Base-by-base conservation (phyloP, 2,888 invertebrate genomes). In the Sinopyrophorus schimmeli region DNA sequence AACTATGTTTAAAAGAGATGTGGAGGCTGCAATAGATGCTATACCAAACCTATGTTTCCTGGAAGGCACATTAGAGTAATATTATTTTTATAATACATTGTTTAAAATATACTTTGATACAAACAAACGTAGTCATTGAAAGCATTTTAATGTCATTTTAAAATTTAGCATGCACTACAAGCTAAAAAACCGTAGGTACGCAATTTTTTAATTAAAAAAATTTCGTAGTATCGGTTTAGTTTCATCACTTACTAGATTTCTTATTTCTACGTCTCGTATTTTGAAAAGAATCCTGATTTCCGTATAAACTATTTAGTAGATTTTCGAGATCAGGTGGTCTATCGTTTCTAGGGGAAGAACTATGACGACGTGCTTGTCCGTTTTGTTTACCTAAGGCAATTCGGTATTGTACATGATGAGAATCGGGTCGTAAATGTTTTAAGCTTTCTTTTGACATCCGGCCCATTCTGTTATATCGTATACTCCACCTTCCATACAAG, bases 381-480 rank as follows among this genome's bases (percentile, higher is more conserved):
- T 78, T 76, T 65, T 82, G 79, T 73, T 82, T 82, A 57, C 88
- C 89, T 55, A 89, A 80, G 60, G 89, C 87, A 69, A 91, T 89
- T 63, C 90, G 80, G 72, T 90, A 91, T 73, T 92, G 92, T 53
- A 95, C 92, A 73, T 87, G 85, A 77, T 95, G 94, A 52, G 89
- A 88, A 76, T 94, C 92, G 7, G 93, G 89, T 74, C 89, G 85
- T 59, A 95, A 79, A 75, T 94, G 93, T 63, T 83, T 82, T 60
- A 86, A 75, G 70, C 83, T 83, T 46, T 81, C 80, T 86, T 89
- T 79, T 95, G 93, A 74, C 96, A 96, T 58, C 90, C 88, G 12
- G 95, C 96, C 96, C 96, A 96, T 74, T 95, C 93, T 30, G 94
- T 95, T 64, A 97, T 94, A 75, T 96, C 93, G 73, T 92, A 96